A percentile compares a stretch with the other conserved stretches of the same genome.
These are phyloP conservation scores for Melanotaenia pygmaea DNA, from an alignment of 2,797 vertebrate genomes.

Conservation along the genomic window DNA sequence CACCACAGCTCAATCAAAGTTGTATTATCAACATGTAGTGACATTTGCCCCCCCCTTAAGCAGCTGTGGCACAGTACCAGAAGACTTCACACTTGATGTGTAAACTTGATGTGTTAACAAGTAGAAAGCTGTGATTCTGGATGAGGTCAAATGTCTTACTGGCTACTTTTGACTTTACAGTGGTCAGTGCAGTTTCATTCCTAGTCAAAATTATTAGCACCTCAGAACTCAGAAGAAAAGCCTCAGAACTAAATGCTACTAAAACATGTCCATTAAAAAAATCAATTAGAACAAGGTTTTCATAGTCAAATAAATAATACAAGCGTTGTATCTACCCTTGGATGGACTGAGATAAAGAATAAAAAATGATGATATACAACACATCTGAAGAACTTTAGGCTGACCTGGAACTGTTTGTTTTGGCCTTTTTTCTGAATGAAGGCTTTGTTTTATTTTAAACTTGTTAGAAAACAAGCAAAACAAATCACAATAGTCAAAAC, in stretches of 20 bases:
- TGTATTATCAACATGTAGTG: neutral
- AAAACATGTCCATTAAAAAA: neutral
- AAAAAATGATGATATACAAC: too few species aligned
- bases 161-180: neutral
- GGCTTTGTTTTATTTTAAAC: too few species aligned
- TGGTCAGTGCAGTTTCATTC: neutral
- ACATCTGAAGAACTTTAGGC: too few species aligned
- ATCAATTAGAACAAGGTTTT: too few species aligned
- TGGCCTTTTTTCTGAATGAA: too few species aligned
- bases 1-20: neutral
- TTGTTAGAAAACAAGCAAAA: too few species aligned
- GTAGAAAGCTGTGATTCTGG: constrained; percentile 1
- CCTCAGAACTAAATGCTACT: neutral
- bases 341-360: too few species aligned
- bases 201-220: neutral
- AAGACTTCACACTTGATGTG: constrained; percentile 3
- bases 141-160: neutral
- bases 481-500: too few species aligned
- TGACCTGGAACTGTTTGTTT: too few species aligned
- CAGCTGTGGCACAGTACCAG: constrained; percentile 1
- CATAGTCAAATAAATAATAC: too few species aligned
- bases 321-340: too few species aligned
- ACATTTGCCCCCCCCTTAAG: neutral
- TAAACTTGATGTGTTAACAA: constrained; percentile 6
- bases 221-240: neutral